Evolutionary conservation across 2,797 vertebrate genomes (phyloP).

Genomic region (Graptemys geographica): DNA sequence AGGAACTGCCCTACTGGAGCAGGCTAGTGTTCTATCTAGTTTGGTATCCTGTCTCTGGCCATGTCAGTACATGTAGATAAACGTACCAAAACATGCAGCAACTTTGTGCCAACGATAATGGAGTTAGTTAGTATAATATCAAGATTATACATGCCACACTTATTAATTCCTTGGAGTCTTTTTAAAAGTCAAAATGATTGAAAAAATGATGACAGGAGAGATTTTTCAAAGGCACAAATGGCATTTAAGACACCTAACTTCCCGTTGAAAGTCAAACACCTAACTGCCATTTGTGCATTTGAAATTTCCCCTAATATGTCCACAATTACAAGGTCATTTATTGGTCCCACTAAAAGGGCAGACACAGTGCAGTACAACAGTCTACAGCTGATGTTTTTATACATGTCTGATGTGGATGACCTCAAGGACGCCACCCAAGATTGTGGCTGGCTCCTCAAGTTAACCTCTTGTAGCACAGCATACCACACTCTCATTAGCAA

Average conservation of each 20-base stretch:
- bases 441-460: not conserved
- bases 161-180: not conserved
- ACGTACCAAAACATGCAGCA: not conserved
- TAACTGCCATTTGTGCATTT: not conserved
- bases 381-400: not conserved
- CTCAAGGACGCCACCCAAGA: not conserved
- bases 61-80: fast-evolving
- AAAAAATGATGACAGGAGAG: not conserved
- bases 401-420: not conserved
- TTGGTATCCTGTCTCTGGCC: not conserved
- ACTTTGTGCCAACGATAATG: not conserved
- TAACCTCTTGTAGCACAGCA: not conserved
- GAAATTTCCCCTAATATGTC: not conserved
- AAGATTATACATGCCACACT: not conserved
- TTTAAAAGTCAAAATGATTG: not conserved
- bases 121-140: not conserved
- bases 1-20: not conserved
- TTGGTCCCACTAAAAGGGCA: not conserved
- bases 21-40: not conserved
- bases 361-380: not conserved
- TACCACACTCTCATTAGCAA: not conserved
- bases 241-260: not conserved
- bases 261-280: fast-evolving
- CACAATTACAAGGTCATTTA: not conserved
- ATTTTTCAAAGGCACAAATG: not conserved